Conservation (phyloP, 2,113 vertebrate species). For the Hirundichthys speculiger region DNA sequence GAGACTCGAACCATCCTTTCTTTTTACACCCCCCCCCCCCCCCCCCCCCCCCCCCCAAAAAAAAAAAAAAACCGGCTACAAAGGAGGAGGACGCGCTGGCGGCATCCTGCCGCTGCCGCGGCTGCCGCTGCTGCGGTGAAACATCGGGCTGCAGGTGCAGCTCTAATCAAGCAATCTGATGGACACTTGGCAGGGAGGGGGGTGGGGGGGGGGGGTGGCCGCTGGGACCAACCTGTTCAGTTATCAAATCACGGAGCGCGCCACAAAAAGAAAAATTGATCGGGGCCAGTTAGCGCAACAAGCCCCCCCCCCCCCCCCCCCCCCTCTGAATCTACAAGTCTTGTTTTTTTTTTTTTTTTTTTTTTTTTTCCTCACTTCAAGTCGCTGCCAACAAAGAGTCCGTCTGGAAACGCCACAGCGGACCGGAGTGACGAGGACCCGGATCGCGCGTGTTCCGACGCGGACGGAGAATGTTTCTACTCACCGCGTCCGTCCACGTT, state of each 20-base stretch:
- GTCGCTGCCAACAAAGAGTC: slow-evolving; percentile 5
- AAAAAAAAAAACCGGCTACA: slow-evolving; percentile 9
- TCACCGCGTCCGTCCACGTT: slow-evolving; percentile 62
- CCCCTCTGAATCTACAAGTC: slow-evolving; percentile 30
- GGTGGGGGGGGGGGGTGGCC: too few species aligned
- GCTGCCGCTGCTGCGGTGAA: slow-evolving; percentile 24
- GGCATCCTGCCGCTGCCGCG: background rate
- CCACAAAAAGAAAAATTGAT: slow-evolving; percentile 21
- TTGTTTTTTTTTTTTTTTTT: slow-evolving; percentile 16
- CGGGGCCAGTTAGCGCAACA: slow-evolving; percentile 5
- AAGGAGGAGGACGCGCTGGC: slow-evolving; percentile 26
- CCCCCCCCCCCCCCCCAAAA: too few species aligned
- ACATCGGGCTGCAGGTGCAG: slow-evolving; percentile 49
- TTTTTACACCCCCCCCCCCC: slow-evolving; percentile 5
- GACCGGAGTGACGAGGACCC: slow-evolving; percentile 43
- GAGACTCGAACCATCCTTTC: slow-evolving; percentile 27
- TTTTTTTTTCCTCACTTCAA: too few species aligned
- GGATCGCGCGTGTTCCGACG: slow-evolving; percentile 13
- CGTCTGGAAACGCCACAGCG: slow-evolving; percentile 4
- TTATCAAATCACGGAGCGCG: slow-evolving; percentile 39
- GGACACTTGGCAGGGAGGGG: slow-evolving; percentile 49
- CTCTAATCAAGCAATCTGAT: slow-evolving; percentile 44
- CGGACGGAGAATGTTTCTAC: slow-evolving; percentile 36
- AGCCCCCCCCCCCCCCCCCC: background rate
- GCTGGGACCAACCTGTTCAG: slow-evolving; percentile 63